phyloP scores from a whole-genome alignment of 2,113 vertebrate species.

The Mellivora capensis region DNA sequence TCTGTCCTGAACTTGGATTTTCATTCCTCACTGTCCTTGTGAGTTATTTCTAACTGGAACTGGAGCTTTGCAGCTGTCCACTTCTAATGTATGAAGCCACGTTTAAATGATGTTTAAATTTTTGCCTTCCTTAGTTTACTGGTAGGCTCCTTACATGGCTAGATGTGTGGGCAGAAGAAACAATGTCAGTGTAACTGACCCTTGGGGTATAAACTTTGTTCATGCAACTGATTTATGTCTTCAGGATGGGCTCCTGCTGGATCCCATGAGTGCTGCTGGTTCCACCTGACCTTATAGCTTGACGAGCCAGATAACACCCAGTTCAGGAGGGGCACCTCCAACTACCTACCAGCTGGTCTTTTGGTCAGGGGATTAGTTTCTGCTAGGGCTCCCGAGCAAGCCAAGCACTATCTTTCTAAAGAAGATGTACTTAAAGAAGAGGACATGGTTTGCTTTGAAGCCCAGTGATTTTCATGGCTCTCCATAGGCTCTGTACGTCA shows the following conservation, averaged over 20 bases:
- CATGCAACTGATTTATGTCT: neutral
- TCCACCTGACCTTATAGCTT: neutral
- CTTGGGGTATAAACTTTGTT: neutral
- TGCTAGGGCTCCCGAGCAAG: neutral
- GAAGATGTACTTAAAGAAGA: neutral
- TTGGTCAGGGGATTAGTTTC: neutral
- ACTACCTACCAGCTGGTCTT: neutral
- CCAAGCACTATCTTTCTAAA: neutral
- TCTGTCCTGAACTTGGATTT: neutral
- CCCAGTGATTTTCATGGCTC: no score
- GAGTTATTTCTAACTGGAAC: neutral
- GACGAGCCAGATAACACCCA: neutral
- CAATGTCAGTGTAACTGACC: no score
- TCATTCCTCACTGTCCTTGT: no score
- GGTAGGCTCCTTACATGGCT: neutral
- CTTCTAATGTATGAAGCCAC: neutral
- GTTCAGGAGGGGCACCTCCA: neutral
- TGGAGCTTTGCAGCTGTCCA: neutral
- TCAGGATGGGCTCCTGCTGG: neutral
- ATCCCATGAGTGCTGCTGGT: neutral
- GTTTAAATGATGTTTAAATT: neutral
- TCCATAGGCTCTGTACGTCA: fast-evolving
- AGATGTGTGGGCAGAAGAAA: neutral
- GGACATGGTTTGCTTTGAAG: neutral
- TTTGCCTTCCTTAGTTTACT: neutral